Conservation (phyloP, 2,888 invertebrate species). For the Elgonia sp. region DNA sequence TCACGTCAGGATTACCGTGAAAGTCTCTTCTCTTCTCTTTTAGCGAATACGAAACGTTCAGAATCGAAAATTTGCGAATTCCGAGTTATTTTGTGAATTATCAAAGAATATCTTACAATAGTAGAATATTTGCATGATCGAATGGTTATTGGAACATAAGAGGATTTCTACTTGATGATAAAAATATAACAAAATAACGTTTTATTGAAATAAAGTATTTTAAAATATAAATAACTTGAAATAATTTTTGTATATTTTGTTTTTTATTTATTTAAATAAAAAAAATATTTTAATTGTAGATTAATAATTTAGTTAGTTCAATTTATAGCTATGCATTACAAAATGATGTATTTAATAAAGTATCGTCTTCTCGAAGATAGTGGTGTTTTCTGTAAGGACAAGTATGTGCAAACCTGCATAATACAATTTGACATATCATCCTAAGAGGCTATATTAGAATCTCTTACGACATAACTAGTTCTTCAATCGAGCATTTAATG, state of each 20-base stretch:
- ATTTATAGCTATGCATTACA: background rate
- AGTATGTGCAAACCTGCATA: constrained; percentile 61
- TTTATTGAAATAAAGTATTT: background rate
- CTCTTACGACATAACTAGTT: constrained; percentile 63
- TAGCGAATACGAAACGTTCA: background rate
- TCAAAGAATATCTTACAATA: constrained; percentile 10
- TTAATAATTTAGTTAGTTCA: background rate
- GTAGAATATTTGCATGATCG: background rate
- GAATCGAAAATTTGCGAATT: constrained; percentile 1
- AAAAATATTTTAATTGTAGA: background rate
- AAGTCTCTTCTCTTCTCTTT: background rate
- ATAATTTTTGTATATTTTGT: background rate
- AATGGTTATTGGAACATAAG: constrained; percentile 14
- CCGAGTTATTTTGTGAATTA: constrained; percentile 17
- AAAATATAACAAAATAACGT: background rate
- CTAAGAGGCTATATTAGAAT: constrained; percentile 68
- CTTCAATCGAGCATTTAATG: constrained; percentile 53
- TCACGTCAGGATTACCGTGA: constrained; percentile 1
- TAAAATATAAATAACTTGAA: background rate
- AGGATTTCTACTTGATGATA: constrained; percentile 29
- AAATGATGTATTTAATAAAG: background rate
- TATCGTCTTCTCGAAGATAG: constrained; percentile 52
- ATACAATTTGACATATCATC: constrained; percentile 71
- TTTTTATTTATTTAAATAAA: background rate
- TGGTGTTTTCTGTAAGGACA: constrained; percentile 38